A percentile compares a stretch with the other conserved stretches of the same genome.
These are phyloP conservation scores for Acipenser transmontanus DNA, from an alignment of 2,797 vertebrate genomes.

Conservation along the genomic window DNA sequence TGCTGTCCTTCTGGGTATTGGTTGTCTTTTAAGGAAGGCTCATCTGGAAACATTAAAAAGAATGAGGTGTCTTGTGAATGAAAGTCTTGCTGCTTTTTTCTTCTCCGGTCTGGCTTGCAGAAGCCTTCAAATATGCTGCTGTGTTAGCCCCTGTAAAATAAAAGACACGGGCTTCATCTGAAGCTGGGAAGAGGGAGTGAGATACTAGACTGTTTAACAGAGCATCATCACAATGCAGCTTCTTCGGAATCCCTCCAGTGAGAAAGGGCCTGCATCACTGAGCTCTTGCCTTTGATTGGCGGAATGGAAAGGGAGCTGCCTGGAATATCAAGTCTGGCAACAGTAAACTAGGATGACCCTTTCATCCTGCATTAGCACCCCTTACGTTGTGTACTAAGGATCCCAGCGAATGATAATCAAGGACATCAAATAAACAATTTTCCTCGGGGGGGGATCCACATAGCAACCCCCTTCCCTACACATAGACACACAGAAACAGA, in stretches of 20 bases:
- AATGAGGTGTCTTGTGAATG: conserved; percentile 34
- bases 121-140: conserved; percentile 48
- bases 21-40: conserved; percentile 41
- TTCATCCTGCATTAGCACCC: conserved; percentile 57
- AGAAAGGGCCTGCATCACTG: conserved; percentile 64
- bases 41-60: conserved; percentile 41
- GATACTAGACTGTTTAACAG: conserved; percentile 57
- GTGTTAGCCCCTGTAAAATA: conserved; percentile 40
- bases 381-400: conserved; percentile 32
- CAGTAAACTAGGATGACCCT: conserved; percentile 67
- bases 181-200: conserved; percentile 36
- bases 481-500: conserved; percentile 12
- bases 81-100: conserved; percentile 25
- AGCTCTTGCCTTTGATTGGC: conserved; percentile 76
- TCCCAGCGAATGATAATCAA: conserved; percentile 48
- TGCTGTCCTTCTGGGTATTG: conserved; percentile 34
- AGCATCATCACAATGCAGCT: conserved; percentile 72
- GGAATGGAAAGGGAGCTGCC: conserved; percentile 44
- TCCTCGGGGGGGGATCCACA: conserved; percentile 22
- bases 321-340: conserved; percentile 46
- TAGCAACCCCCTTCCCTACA: conserved; percentile 29
- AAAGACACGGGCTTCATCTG: conserved; percentile 25
- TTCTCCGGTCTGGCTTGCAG: conserved; percentile 45
- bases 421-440: conserved; percentile 37
- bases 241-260: conserved; percentile 86